Conservation (phyloP, 2,113 vertebrate genomes). For the Heliornis fulica region DNA sequence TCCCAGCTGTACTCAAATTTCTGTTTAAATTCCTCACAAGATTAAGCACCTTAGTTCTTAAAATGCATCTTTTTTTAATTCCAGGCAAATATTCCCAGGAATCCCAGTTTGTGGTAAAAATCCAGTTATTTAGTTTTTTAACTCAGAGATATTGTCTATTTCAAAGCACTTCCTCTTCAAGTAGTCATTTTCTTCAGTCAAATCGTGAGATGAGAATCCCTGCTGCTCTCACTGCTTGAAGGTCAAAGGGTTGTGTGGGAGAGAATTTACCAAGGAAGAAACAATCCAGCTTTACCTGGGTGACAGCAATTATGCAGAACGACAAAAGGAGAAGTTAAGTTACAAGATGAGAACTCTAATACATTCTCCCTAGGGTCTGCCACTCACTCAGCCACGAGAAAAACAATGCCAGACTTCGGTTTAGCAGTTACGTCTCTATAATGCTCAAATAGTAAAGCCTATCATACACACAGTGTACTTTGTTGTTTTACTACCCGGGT, state of each 20-base stretch:
- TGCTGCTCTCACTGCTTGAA: conserved; percentile 56
- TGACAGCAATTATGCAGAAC: conserved; percentile 79
- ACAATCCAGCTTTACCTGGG: conserved; percentile 76
- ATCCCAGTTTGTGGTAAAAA: background rate
- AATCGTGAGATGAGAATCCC: conserved; percentile 31
- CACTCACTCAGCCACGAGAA: conserved; percentile 70
- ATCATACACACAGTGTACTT: background rate
- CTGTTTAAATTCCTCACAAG: background rate
- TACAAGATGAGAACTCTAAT: conserved; percentile 69
- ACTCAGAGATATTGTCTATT: conserved; percentile 19
- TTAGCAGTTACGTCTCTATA: conserved; percentile 34
- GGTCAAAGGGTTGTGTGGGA: conserved; percentile 67
- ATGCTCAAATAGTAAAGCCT: conserved; percentile 23
- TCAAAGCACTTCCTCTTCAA: conserved; percentile 38
- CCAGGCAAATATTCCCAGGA: background rate
- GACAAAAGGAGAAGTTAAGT: conserved; percentile 74
- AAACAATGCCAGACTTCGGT: conserved; percentile 43
- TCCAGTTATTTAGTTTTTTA: background rate
- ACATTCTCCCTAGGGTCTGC: conserved; percentile 73
- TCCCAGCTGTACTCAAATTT: background rate
- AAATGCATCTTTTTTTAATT: background rate
- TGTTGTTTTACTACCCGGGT: conserved; percentile 29
- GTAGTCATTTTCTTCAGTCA: conserved; percentile 37
- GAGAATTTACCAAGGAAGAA: conserved; percentile 67
- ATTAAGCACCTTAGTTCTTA: background rate